These are phyloP conservation scores for Pholis gunnellus DNA, from an alignment of 2,113 vertebrate genomes.

Conservation along the genomic window DNA sequence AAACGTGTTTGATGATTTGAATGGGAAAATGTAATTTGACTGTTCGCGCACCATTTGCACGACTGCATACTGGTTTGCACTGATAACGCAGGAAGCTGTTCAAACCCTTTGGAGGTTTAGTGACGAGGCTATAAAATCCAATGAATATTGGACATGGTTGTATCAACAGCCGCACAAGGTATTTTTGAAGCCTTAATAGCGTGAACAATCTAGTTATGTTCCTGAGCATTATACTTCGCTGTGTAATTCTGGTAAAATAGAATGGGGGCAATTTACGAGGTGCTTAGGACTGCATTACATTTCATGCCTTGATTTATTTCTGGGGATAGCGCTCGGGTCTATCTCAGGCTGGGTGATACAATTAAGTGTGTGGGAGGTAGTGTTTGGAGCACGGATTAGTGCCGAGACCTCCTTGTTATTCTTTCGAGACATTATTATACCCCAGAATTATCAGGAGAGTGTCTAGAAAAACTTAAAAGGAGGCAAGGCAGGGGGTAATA, in stretches of 20 bases:
- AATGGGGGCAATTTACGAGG: conserved; percentile 44
- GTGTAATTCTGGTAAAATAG: conserved; percentile 44
- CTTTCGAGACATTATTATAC: conserved; percentile 33
- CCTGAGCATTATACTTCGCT: conserved; percentile 14
- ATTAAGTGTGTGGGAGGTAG: conserved; percentile 43
- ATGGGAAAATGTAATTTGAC: neutral
- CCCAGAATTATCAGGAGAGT: conserved; percentile 24
- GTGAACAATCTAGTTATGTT: conserved; percentile 40
- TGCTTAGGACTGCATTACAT: conserved; percentile 56
- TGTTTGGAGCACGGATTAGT: conserved; percentile 45
- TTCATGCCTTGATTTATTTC: conserved; percentile 57
- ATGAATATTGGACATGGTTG: conserved; percentile 21
- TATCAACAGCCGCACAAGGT: conserved; percentile 15
- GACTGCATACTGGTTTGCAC: conserved; percentile 10
- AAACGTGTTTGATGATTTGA: neutral
- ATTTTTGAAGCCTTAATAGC: conserved; percentile 32
- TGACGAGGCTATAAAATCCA: conserved; percentile 28
- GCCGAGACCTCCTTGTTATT: conserved; percentile 34
- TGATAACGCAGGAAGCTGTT: conserved; percentile 23
- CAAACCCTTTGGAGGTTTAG: conserved; percentile 16
- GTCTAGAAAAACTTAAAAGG: conserved; percentile 9
- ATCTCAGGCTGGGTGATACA: conserved; percentile 40
- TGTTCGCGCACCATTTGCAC: conserved; percentile 9
- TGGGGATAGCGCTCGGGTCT: conserved; percentile 30
- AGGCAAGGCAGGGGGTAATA: neutral